phyloP scores from a whole-genome alignment of 1,140 invertebrate species.

The Vanessa tameamea region DNA sequence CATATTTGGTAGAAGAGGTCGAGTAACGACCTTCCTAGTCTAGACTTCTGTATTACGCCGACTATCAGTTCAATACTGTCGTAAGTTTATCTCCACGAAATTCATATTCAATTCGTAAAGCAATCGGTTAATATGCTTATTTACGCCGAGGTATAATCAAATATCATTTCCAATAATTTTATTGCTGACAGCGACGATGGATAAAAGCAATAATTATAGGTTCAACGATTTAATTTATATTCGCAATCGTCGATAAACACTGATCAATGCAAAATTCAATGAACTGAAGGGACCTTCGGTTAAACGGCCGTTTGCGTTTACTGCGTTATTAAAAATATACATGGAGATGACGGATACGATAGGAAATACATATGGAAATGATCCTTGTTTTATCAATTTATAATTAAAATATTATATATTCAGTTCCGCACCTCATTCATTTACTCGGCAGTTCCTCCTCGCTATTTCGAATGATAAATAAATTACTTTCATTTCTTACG shows the following conservation, averaged over 20 bases:
- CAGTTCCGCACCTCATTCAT: not conserved
- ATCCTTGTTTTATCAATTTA: conserved; percentile 3
- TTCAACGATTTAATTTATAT: conserved; percentile 24
- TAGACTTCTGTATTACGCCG: conserved; percentile 55
- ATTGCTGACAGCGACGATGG: not conserved
- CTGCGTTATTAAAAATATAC: conserved; percentile 5
- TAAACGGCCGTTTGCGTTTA: conserved; percentile 12
- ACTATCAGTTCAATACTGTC: conserved; percentile 1
- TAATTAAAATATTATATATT: not conserved
- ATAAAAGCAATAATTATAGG: conserved; percentile 18
- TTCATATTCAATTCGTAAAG: conserved; percentile 10
- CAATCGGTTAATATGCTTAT: conserved; percentile 3
- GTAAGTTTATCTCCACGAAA: conserved; percentile 6
- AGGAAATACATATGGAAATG: conserved; percentile 3
- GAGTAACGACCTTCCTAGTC: conserved; percentile 52
- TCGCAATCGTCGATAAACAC: conserved; percentile 15
- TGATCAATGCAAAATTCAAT: conserved; percentile 19
- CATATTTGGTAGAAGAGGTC: conserved; percentile 65
- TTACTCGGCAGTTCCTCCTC: too few relatives aligned
- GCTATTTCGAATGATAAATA: too few relatives aligned
- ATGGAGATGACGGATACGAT: conserved; percentile 1
- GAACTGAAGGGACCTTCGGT: conserved; percentile 20
- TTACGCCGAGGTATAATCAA: conserved; percentile 17
- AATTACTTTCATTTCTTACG: too few relatives aligned
- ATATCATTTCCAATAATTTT: conserved; percentile 23